Conservation (phyloP, 2,888 invertebrate genomes). For the Leucophora obtusa region DNA sequence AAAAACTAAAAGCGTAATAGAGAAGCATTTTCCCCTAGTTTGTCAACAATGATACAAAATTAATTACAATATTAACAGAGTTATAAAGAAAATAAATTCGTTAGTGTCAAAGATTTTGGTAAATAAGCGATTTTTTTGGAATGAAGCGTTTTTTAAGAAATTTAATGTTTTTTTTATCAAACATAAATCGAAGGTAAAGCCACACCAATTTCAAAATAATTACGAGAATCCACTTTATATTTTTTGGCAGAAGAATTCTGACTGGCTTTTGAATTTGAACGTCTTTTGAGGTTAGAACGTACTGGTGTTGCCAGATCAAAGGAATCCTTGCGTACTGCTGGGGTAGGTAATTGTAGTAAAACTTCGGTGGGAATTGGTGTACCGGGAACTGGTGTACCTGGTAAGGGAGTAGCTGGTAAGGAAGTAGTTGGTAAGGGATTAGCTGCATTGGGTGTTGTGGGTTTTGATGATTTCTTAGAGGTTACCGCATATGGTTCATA, state of each 20-base stretch:
- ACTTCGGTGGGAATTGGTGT: constrained; percentile 51
- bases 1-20: constrained; percentile 76
- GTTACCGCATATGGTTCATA: constrained; percentile 33
- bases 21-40: constrained; percentile 75
- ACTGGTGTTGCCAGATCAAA: constrained; percentile 72
- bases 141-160: constrained; percentile 3
- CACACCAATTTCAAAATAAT: constrained; percentile 76
- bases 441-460: constrained; percentile 2
- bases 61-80: constrained; percentile 15
- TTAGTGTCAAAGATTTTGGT: neutral
- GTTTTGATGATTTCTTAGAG: constrained; percentile 23
- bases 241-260: constrained; percentile 65
- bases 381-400: constrained; percentile 65
- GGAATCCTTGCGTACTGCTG: constrained; percentile 65
- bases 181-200: constrained; percentile 77
- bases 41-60: constrained; percentile 69
- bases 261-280: constrained; percentile 47
- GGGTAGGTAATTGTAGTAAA: constrained; percentile 69
- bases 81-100: constrained; percentile 19
- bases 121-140: constrained; percentile 10
- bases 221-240: constrained; percentile 71
- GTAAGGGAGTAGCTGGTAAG: constrained; percentile 65
- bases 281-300: constrained; percentile 66
- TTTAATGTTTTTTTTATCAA: too few relatives aligned
- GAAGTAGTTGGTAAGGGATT: constrained; percentile 19